These are phyloP conservation scores for Tolmerus cingulatus DNA, from an alignment of 2,888 invertebrate species.

Conservation along the genomic window DNA sequence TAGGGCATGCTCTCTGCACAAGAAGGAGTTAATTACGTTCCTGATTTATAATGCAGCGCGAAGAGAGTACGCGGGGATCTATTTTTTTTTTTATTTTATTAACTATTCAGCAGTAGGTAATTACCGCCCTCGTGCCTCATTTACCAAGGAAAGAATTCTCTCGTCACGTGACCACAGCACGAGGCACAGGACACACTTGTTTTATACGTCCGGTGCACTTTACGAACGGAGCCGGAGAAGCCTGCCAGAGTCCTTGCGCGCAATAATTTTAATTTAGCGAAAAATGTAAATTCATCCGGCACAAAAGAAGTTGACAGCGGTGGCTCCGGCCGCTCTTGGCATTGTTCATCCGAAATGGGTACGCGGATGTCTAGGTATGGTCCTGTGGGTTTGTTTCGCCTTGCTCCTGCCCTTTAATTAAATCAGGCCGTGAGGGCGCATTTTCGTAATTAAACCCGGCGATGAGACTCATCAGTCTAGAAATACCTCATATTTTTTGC, in stretches of 20 bases:
- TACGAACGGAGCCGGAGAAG: neutral
- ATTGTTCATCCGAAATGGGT: neutral
- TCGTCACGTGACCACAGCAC: neutral
- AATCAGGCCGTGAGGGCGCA: neutral
- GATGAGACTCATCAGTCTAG: neutral
- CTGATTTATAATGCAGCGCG: conserved; percentile 29
- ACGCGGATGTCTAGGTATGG: neutral
- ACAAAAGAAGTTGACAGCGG: neutral
- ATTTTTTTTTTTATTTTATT: neutral
- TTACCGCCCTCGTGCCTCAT: neutral
- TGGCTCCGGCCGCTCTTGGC: neutral
- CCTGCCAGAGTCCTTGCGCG: neutral
- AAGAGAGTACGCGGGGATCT: neutral
- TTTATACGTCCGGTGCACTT: neutral
- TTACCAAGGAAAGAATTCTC: neutral
- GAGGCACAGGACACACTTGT: neutral
- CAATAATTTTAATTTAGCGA: neutral
- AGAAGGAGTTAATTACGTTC: conserved; percentile 17
- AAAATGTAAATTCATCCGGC: neutral
- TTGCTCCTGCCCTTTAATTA: neutral
- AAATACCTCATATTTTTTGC: neutral
- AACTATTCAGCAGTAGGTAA: neutral
- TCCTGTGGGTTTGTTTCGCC: neutral
- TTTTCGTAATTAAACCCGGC: neutral
- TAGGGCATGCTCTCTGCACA: conserved; percentile 6